Evolutionary conservation across 2,113 vertebrate genomes (phyloP).

Genomic region (Eulacestoma nigropectus): DNA sequence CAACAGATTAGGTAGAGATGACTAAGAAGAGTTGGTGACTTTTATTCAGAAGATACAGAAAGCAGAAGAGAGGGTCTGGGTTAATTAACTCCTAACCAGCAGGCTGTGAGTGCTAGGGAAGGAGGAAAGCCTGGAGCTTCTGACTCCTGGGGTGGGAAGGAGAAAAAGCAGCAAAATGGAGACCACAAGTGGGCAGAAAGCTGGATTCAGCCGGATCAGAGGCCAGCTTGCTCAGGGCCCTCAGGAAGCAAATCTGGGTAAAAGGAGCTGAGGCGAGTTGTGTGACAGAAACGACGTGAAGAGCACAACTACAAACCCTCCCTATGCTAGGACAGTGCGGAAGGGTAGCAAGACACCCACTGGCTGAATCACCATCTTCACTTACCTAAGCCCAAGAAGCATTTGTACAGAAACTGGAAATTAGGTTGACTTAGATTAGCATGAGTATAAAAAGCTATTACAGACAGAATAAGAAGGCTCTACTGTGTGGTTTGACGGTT

Average conservation of each 20-base stretch:
- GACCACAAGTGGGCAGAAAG: not conserved
- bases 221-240: not conserved
- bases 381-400: not conserved
- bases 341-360: not conserved
- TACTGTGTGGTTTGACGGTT: not conserved
- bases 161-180: not conserved
- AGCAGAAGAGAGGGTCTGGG: not conserved
- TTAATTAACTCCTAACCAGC: not conserved
- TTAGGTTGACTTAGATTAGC: not conserved
- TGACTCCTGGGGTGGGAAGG: not conserved
- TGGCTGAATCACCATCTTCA: not conserved
- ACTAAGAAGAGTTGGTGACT: not conserved
- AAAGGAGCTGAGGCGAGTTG: not conserved
- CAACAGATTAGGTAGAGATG: not conserved
- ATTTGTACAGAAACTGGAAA: not conserved
- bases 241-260: not conserved
- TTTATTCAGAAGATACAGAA: not conserved
- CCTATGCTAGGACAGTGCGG: not conserved
- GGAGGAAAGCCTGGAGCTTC: not conserved
- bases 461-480: not conserved
- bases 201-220: fast-evolving
- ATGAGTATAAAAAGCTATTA: not conserved
- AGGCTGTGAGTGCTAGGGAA: not conserved
- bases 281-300: not conserved
- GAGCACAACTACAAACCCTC: not conserved